Base-by-base conservation (phyloP, 2,888 invertebrate species). In the Cremastinae sp. region DNA sequence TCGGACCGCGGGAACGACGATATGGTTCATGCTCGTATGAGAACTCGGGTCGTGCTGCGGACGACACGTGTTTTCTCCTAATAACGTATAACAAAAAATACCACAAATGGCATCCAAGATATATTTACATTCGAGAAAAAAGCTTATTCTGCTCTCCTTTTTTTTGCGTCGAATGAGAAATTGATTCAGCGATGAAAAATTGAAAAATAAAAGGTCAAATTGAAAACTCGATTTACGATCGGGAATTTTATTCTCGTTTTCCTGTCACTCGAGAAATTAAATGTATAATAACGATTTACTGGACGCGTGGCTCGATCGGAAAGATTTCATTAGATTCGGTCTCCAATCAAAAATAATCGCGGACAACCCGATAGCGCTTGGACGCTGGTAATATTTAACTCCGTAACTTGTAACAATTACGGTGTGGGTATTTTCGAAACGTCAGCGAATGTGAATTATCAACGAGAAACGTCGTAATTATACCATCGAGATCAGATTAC, bases 391-490 rank as follows among this genome's bases (percentile, higher is more conserved):
- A 64, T 71, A 64, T 45, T 55, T 55, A 62, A 58, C 53, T 45
- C 9, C 2, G 68, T 49, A 58, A 58, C 65, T n/a, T 37, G 59
- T 20, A 64, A 55, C 65, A 35, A 75, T 70, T 71, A 71, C 53
- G 43, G 37, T 28, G 28, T 20, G 39, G 65, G 37, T 53, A 70
- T 64, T 66, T 53, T 49, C 61, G 41, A 61, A 75, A 72, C 61
- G 66, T 75, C 16, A 28, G 28, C 41, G 10, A 20, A 22, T 49
- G 47, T 72, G 72, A 75, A 75, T 75, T 72, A 75, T 61, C 72
- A 75, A 61, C 65, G 65, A 61, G 72, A 41, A 9, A 74, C 49
- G 70, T 70, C 51, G 72, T 75, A 72, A 75, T 66, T 66, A n/a
- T n/a, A 66, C 66, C 51, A 66, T 72, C 62, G 61, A 53, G 28